Evolutionary conservation across 2,888 invertebrate genomes (phyloP), one percentile per base, ranked within the genome.

Genomic region (Bellardia pandia): DNA sequence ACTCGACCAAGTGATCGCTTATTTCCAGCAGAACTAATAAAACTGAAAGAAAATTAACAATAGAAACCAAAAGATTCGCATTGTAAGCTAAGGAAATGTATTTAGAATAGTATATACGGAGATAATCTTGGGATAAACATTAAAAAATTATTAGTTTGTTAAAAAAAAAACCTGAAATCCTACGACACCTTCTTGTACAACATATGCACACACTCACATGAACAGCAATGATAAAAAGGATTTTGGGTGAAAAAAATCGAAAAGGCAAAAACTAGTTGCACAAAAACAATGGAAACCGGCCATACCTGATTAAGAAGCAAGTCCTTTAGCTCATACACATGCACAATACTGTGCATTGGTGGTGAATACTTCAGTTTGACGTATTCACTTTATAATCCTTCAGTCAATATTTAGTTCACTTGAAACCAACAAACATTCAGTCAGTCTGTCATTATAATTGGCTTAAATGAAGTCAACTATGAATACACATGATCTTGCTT

Each of bases 401-500:
- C 69, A 78, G 78, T 76, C 53, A 84, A 66, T 76, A 75, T 79
- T 81, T 64, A 62, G 66, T 84, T 86, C 77, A 83, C 51, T 66
- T 53, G 58, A 30, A 68, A 4, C 37, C 69, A 56, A 68, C 66
- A 42, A 42, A n/a, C 37, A 85, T 66, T 60, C 80, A 84, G 30
- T 64, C 77, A 81, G 80, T 86, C 69, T 84, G 74, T 86, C 77
- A 53, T 75, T 79, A 75, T 89, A 93, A 93, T 93, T 93, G 93
- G 93, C 93, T 93, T 93, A 93, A 92, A 93, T 92, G 91, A 93
- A 93, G 93, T 93, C 93, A 93, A 93, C 93, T 93, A 92, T 92
- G 91, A 86, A 86, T 77, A 69, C 85, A 64, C 85, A 64, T 79
- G 72, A 86, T 76, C n/a, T 53, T 40, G 51, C 30, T 45, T 56